Conservation (phyloP, 2,888 invertebrate genomes). For the Hirtodrosophila cameraria region DNA sequence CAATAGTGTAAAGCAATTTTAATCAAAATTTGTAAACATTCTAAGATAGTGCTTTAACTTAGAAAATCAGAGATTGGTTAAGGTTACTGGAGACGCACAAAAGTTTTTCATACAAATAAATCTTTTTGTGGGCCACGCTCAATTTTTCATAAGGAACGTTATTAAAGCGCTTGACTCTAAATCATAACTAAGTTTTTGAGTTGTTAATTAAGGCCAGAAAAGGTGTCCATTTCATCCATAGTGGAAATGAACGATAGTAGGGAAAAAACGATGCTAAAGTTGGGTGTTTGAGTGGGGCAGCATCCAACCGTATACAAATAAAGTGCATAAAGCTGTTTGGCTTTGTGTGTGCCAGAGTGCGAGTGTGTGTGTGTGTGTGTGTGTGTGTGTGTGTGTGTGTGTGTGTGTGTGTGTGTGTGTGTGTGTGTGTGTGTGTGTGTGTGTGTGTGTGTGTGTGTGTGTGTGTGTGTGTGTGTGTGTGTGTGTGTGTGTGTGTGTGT, state of each 20-base stretch:
- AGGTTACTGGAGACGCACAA: too few relatives aligned
- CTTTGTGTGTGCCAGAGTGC: conserved; percentile 5
- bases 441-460: conserved; percentile 1
- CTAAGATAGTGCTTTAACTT: too few relatives aligned
- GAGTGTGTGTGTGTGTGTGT: conserved; percentile 2
- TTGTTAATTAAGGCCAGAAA: too few relatives aligned
- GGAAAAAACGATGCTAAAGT: background rate
- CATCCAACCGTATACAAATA: conserved; percentile 37
- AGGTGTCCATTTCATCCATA: too few relatives aligned
- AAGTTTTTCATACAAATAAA: too few relatives aligned
- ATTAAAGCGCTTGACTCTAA: too few relatives aligned
- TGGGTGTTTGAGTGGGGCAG: background rate
- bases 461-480: conserved; percentile 11
- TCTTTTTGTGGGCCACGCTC: too few relatives aligned
- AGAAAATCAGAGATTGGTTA: too few relatives aligned
- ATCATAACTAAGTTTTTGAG: too few relatives aligned
- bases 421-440: conserved; percentile 11
- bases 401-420: conserved; percentile 1
- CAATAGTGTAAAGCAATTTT: too few relatives aligned
- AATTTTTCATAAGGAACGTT: too few relatives aligned
- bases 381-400: conserved; percentile 12
- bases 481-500: conserved; percentile 2
- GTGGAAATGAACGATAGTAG: conserved; percentile 32
- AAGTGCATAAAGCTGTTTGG: conserved; percentile 71
- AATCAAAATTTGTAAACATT: too few relatives aligned